Percentiles rank a stretch among this genome's conserved stretches.
Evolutionary conservation across 2,888 invertebrate species (phyloP).

Genomic region (Mythimna impura): DNA sequence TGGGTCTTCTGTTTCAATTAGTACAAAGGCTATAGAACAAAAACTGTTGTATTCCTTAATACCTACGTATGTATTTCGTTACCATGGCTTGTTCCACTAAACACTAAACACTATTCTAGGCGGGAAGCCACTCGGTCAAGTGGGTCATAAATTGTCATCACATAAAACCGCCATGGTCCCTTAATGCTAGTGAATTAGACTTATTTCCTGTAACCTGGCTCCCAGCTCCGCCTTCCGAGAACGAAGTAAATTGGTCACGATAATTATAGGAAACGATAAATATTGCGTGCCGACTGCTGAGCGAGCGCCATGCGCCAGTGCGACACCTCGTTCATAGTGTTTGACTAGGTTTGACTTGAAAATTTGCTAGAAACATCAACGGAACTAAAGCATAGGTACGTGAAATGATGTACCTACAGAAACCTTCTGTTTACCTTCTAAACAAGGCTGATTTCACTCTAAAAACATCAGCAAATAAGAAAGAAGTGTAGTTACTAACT

Average conservation of each 20-base stretch:
- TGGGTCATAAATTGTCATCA: slow-evolving; percentile 17
- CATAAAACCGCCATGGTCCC: background rate
- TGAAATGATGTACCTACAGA: background rate
- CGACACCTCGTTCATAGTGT: slow-evolving; percentile 13
- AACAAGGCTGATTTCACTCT: background rate
- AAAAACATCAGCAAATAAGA: background rate
- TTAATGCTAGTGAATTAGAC: slow-evolving; percentile 27
- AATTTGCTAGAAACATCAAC: slow-evolving; percentile 17
- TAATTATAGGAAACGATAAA: slow-evolving; percentile 62
- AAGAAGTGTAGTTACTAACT: background rate
- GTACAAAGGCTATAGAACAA: background rate
- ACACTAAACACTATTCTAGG: background rate
- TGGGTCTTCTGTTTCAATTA: background rate
- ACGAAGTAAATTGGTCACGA: slow-evolving; percentile 39
- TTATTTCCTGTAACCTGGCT: slow-evolving; percentile 50
- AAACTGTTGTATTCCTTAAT: background rate
- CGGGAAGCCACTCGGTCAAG: slow-evolving; percentile 5
- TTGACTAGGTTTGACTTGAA: slow-evolving; percentile 31
- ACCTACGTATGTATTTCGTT: background rate
- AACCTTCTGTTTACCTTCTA: slow-evolving; percentile 3
- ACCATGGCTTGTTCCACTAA: background rate
- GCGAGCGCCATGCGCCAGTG: slow-evolving; percentile 2
- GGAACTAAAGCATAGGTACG: background rate
- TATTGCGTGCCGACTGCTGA: slow-evolving; percentile 46
- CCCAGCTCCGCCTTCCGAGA: slow-evolving; percentile 41